A percentile compares a stretch with the other conserved stretches of the same genome.
Evolutionary conservation across 2,113 vertebrate species (phyloP).

Genomic region (Campylomormyrus tamandua): DNA sequence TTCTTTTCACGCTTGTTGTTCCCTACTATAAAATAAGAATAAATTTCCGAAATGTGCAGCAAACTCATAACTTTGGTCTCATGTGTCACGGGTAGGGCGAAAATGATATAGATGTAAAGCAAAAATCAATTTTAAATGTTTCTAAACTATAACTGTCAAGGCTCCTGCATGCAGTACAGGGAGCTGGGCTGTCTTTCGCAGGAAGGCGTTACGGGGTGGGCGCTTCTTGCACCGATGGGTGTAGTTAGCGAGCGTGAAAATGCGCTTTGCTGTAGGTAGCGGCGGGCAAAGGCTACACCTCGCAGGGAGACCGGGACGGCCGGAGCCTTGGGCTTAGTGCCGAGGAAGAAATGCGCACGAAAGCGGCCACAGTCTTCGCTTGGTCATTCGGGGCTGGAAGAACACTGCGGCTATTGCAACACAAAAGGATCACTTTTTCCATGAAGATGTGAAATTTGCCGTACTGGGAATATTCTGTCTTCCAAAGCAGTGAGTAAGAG

Average conservation of each 20-base stretch:
- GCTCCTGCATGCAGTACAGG: neutral
- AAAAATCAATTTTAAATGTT: neutral
- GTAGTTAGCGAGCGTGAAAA: neutral
- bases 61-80: neutral
- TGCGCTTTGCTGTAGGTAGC: neutral
- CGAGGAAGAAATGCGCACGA: neutral
- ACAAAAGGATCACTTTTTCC: constrained; percentile 38
- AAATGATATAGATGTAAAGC: neutral
- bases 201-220: neutral
- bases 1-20: neutral
- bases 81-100: neutral
- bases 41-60: neutral
- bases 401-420: neutral
- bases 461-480: constrained; percentile 7
- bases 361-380: neutral
- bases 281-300: neutral
- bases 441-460: constrained; percentile 19
- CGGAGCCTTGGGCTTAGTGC: neutral
- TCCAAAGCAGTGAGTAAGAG: neutral
- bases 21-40: neutral
- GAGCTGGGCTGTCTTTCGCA: neutral
- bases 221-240: neutral
- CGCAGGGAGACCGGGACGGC: neutral
- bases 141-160: neutral
- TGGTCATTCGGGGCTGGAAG: neutral